These are phyloP conservation scores for Vireo altiloquus DNA, from an alignment of 2,113 vertebrate species.

Conservation along the genomic window DNA sequence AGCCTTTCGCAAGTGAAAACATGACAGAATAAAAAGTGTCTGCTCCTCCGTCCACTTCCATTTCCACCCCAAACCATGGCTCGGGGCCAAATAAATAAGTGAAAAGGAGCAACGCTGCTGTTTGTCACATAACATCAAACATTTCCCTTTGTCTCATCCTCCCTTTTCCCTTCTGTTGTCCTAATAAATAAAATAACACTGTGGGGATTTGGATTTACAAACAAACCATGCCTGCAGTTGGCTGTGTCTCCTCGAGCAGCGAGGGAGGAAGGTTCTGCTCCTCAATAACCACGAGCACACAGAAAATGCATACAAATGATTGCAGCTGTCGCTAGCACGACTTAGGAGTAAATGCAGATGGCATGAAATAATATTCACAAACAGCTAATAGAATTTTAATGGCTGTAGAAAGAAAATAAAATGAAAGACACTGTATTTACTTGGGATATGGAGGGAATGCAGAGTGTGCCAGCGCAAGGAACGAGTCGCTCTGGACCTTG, in stretches of 20 bases:
- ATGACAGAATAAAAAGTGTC: neutral
- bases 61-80: neutral
- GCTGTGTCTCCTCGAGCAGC: conserved; percentile 13
- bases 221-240: conserved; percentile 68
- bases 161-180: conserved; percentile 56
- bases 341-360: conserved; percentile 75
- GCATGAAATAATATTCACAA: conserved; percentile 78
- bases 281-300: conserved; percentile 37
- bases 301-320: conserved; percentile 71
- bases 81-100: conserved; percentile 12
- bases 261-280: conserved; percentile 65
- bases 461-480: conserved; percentile 25
- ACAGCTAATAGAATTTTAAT: conserved; percentile 81
- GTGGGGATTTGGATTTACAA: conserved; percentile 66
- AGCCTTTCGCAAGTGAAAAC: neutral
- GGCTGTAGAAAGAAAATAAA: conserved; percentile 70
- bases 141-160: conserved; percentile 24
- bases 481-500: conserved; percentile 37
- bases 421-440: conserved; percentile 61
- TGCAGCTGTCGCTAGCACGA: conserved; percentile 74
- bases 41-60: neutral
- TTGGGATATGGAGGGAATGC: conserved; percentile 45
- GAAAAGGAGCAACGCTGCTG: neutral
- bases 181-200: conserved; percentile 71
- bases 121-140: conserved; percentile 58